Evolutionary conservation across 2,113 vertebrate species (phyloP), one percentile per base, ranked within the genome.

Genomic region (Castor canadensis): DNA sequence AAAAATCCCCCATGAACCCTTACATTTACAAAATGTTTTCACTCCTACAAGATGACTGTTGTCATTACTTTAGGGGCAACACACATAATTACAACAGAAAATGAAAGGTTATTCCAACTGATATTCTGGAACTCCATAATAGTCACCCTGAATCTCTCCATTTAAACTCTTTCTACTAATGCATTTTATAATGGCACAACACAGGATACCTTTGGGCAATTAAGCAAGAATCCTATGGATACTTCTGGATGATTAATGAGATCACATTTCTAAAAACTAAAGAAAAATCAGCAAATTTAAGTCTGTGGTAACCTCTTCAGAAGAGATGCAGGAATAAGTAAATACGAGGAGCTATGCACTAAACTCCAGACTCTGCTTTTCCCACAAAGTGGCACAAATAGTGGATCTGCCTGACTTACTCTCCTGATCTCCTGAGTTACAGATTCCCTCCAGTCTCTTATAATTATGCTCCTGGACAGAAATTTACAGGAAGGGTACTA

Each of bases 371-470:
- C 35, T 62, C 76, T 13, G 67, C 82, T 64, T 95, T 82, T 87
- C 1, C 0, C 11, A 67, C 13, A 24, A 83, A 67, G 52, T 47
- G 93, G 88, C 87, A 81, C 9, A 91, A 86, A 83, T 16, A 5
- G 64, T 54, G 72, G 92, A 81, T 94, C 67, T 91, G 72, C 60
- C 52, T 71, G 66, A 56, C 4, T 77, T 45, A 79, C 22, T 94
- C 54, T 95, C 83, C 96, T 95, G 79, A 89, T 88, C 77, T 91
- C 52, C 43, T 19, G 38, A 75, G 43, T 93, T 91, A 58, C 20
- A 93, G 38, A 13, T 92, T 95, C 81, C 22, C 73, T 93, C 88
- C 97, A 88, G 91, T 96, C 83, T 92, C 85, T 83, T 2, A 2
- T 82, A 96, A 95, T 76, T 95, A 20, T 62, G 85, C 40, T 92